Evolutionary conservation across 2,797 vertebrate genomes (phyloP), one percentile per base, ranked within the genome.

Genomic region (Loriculus beryllinus): DNA sequence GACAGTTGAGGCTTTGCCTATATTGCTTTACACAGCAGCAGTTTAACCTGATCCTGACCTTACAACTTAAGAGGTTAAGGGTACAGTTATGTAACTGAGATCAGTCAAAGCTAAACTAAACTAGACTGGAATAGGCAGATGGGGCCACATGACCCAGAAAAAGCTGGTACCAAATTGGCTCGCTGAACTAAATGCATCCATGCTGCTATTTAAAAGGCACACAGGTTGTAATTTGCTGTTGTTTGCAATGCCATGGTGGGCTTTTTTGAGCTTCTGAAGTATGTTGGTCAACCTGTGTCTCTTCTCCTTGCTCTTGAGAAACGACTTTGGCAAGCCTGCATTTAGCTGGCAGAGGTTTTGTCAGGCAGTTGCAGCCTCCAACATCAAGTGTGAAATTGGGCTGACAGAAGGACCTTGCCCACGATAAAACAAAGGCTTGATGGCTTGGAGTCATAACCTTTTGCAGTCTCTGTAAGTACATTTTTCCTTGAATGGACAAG

Each of bases 41-140:
- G 74, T 91, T 93, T 86, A 94, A 86, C 85, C 80, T 85, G 71
- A 82, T 93, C 45, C 1, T 95, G 89, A 95, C 89, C 82, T 95
- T 93, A 64, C 3, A 43, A 74, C 18, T 84, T 80, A 90, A 12
- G 75, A 88, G 82, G 91, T 96, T 91, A 96, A 84, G 75, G 48
- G 21, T 68, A 59, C 68, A 59, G 62, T 93, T 95, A 93, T 45
- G n/a, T 94, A 91, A 94, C 71, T 91, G 87, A 80, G 82, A 95
- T 95, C 90, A 92, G 82, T 43, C 45, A 83, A 82, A 95, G 70
- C 86, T 96, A 91, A 95, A 95, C 57, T 95, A 91, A 95, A 95
- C 54, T 91, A 57, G 94, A 95, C 88, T 87, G 85, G 59, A 93
- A 80, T 74, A 87, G 75, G 87, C 78, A 93, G 82, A 86, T 92